Conservation (phyloP, 1,140 invertebrate species). For the Dinoponera quadriceps region DNA sequence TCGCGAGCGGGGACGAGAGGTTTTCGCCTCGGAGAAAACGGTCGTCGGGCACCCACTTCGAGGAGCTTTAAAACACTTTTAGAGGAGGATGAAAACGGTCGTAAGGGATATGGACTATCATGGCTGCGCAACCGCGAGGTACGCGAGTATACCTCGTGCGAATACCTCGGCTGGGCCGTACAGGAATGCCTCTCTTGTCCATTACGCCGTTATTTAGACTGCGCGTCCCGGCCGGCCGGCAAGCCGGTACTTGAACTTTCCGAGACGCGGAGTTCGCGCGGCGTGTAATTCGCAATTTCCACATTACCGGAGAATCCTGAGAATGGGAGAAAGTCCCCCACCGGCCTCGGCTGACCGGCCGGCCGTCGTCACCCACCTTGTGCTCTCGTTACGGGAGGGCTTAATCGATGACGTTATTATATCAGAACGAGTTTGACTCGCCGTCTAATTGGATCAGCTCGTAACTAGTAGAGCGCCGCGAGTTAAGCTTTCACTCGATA, state of each 20-base stretch:
- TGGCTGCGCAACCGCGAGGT: conserved; percentile 46
- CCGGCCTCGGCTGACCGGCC: neutral
- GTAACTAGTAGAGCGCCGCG: neutral
- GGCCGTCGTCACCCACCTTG: neutral
- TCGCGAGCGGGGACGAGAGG: conserved; percentile 63
- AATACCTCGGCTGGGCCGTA: neutral
- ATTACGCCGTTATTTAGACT: conserved; percentile 73
- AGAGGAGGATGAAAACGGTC: conserved; percentile 70
- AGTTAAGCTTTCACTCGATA: conserved; percentile 46
- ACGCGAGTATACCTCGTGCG: conserved; percentile 44
- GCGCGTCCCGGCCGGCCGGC: conserved; percentile 32
- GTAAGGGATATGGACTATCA: conserved; percentile 69
- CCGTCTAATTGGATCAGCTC: conserved; percentile 39
- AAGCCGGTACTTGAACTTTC: conserved; percentile 37
- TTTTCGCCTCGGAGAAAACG: conserved; percentile 66
- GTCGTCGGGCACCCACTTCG: conserved; percentile 65
- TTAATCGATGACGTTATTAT: conserved; percentile 48
- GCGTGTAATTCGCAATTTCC: conserved; percentile 58
- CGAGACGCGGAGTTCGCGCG: neutral
- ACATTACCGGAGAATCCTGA: conserved; percentile 60
- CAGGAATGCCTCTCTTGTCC: conserved; percentile 59
- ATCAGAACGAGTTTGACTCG: conserved; percentile 42
- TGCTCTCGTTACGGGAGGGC: conserved; percentile 15
- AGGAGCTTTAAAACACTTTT: conserved; percentile 72
- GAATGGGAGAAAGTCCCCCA: conserved; percentile 18